These are phyloP conservation scores for Dysdera silvatica DNA, from an alignment of 1,140 invertebrate species.

Conservation along the genomic window DNA sequence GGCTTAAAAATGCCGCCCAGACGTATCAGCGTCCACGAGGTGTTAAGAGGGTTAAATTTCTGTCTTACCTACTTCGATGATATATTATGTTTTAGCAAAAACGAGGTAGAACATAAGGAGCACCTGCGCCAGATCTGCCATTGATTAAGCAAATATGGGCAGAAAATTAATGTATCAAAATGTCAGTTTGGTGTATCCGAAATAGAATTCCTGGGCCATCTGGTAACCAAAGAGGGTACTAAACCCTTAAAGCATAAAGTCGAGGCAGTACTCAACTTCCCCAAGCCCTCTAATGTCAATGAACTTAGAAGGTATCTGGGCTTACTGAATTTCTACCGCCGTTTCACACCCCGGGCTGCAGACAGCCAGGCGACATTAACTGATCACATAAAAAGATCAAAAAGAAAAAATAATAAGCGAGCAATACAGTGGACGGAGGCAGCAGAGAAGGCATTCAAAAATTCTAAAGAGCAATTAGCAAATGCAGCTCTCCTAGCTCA, in stretches of 20 bases:
- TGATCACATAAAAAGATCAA: not conserved
- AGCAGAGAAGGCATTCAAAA: slow-evolving; percentile 38
- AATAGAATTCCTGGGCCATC: slow-evolving; percentile 17
- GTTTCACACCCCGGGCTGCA: slow-evolving; percentile 3
- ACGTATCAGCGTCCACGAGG: not conserved
- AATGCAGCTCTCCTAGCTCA: slow-evolving; percentile 14
- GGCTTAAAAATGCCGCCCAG: not conserved
- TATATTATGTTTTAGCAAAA: not conserved
- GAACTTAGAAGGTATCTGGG: slow-evolving; percentile 42
- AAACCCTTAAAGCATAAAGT: not conserved
- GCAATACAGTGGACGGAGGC: slow-evolving; percentile 23
- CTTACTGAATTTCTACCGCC: slow-evolving; percentile 33
- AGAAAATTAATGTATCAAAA: slow-evolving; percentile 9
- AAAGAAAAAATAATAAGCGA: not conserved
- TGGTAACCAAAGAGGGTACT: slow-evolving; percentile 21
- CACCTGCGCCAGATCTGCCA: not conserved
- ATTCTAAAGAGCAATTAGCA: slow-evolving; percentile 42
- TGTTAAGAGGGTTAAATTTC: not conserved
- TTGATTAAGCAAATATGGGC: not conserved
- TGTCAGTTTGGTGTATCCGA: slow-evolving; percentile 25
- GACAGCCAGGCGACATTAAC: slow-evolving; percentile 21
- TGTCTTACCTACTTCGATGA: not conserved
- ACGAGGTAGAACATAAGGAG: not conserved
- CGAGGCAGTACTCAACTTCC: slow-evolving; percentile 38
- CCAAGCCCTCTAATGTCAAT: slow-evolving; percentile 35